These are phyloP conservation scores for Epinotia demarniana DNA, from an alignment of 2,888 invertebrate genomes.

Conservation along the genomic window DNA sequence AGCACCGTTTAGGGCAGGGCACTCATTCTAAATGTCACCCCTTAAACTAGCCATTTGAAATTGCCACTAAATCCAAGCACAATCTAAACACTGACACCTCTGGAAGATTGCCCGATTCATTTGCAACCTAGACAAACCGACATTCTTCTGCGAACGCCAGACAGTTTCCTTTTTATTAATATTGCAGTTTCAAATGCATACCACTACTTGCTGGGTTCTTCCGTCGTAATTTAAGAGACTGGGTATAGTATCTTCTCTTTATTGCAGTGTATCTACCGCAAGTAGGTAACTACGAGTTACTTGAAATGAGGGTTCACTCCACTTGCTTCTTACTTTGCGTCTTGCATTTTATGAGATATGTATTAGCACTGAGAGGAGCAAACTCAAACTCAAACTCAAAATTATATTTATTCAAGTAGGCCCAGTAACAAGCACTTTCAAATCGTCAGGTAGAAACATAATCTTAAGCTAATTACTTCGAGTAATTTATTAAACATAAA, in stretches of 20 bases:
- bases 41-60: constrained; percentile 57
- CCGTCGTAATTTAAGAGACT: constrained; percentile 11
- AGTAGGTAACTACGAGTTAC: not conserved
- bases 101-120: constrained; percentile 69
- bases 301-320: not conserved
- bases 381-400: too few relatives aligned
- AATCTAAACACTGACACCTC: constrained; percentile 55
- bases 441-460: too few relatives aligned
- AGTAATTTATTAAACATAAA: too few relatives aligned
- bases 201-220: constrained; percentile 12
- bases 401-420: too few relatives aligned
- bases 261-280: not conserved
- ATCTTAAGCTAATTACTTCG: too few relatives aligned
- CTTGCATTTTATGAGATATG: too few relatives aligned
- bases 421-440: too few relatives aligned
- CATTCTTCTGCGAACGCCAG: constrained; percentile 40
- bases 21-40: constrained; percentile 33
- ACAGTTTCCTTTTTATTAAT: constrained; percentile 50
- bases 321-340: not conserved
- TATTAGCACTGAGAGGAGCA: too few relatives aligned
- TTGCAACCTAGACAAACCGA: constrained; percentile 50
- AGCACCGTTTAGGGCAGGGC: not conserved
- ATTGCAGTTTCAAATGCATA: constrained; percentile 27
- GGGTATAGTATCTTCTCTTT: not conserved
- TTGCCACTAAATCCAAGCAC: constrained; percentile 51